A percentile compares a stretch with the other conserved stretches of the same genome.
These are phyloP conservation scores for Buceros bicornis DNA, from an alignment of 2,797 vertebrate species.

Conservation along the genomic window DNA sequence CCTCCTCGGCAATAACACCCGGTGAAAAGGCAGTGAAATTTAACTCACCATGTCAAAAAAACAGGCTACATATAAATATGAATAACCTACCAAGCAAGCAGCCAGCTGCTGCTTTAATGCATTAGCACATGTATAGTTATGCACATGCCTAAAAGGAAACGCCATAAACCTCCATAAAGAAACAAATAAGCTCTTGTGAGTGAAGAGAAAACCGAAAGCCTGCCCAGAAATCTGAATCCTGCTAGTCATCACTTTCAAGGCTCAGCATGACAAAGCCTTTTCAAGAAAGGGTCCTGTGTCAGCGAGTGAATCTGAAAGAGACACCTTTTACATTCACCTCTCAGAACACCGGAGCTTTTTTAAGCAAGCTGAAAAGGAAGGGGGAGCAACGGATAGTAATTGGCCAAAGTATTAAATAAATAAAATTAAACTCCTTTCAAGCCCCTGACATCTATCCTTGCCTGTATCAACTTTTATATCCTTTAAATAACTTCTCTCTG, in stretches of 20 bases:
- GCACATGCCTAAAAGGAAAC: constrained; percentile 43
- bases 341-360: neutral
- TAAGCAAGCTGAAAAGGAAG: neutral
- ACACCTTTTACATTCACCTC: neutral
- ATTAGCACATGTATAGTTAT: constrained; percentile 56
- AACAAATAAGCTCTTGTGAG: constrained; percentile 49
- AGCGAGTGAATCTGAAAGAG: constrained; percentile 3
- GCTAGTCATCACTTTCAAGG: constrained; percentile 51
- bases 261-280: constrained; percentile 67
- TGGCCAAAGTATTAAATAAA: neutral
- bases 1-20: neutral
- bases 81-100: constrained; percentile 34
- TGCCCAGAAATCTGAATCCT: constrained; percentile 53
- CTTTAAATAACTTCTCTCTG: neutral
- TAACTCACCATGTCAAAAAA: constrained; percentile 23
- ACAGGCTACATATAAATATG: constrained; percentile 25
- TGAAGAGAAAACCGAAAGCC: constrained; percentile 8
- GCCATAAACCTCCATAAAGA: constrained; percentile 34
- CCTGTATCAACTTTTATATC: neutral
- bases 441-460: neutral
- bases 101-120: constrained; percentile 44
- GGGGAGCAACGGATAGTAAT: neutral
- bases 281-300: neutral
- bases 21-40: neutral
- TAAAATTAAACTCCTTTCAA: constrained; percentile 2